Percentiles rank a stretch among this genome's conserved stretches.
phyloP scores from a whole-genome alignment of 1,140 invertebrate genomes.

The Pantala flavescens region DNA sequence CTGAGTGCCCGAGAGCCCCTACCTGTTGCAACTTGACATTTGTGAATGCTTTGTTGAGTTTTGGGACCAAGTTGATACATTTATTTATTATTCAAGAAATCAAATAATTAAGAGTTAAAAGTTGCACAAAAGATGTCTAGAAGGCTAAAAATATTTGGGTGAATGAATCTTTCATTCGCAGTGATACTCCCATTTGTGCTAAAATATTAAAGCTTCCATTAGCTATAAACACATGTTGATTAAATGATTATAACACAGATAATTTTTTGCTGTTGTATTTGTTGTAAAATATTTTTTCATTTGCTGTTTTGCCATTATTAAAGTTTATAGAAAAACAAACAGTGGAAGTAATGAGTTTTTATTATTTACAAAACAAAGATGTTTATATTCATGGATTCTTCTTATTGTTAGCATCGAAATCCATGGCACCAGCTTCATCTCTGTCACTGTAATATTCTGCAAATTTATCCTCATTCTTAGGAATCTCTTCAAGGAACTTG shows the following conservation, averaged over 20 bases:
- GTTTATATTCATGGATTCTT: neutral
- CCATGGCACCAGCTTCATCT: constrained; percentile 33
- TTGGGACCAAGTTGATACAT: neutral
- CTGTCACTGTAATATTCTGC: constrained; percentile 47
- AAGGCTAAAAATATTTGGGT: no score
- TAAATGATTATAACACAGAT: neutral
- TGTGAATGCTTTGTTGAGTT: neutral
- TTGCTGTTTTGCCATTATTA: neutral
- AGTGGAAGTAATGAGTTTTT: neutral
- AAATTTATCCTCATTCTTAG: constrained; percentile 27
- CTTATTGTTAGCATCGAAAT: neutral
- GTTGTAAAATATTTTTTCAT: constrained; percentile 9
- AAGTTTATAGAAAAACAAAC: neutral
- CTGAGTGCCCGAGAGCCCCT: constrained; percentile 32
- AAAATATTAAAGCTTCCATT: neutral
- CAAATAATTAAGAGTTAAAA: no score
- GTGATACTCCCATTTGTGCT: neutral
- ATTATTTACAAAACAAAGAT: no score
- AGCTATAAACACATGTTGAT: neutral
- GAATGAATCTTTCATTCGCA: neutral
- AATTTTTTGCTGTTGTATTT: neutral
- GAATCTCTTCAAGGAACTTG: constrained; percentile 11
- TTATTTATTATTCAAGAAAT: neutral
- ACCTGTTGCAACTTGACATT: neutral
- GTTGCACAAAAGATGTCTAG: no score